These are phyloP conservation scores for Meliscaeva auricollis DNA, from an alignment of 2,888 invertebrate species.

Conservation along the genomic window DNA sequence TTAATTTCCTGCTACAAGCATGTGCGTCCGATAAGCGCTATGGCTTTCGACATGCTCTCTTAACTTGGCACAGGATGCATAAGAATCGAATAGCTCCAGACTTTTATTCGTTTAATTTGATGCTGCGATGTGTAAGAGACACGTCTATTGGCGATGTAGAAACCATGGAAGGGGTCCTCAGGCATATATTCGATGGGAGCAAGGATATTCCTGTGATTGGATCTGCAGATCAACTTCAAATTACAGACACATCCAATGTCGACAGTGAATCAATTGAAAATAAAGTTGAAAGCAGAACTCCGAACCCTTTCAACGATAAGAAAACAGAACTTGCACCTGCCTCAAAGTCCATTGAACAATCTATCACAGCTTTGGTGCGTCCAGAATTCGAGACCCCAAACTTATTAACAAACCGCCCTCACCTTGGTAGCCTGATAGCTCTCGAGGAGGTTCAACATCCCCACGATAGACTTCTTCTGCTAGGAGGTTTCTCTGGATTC, in stretches of 20 bases:
- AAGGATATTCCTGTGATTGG: background rate
- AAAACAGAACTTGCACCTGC: background rate
- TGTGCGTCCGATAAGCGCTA: slow-evolving; percentile 91
- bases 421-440: slow-evolving; percentile 87
- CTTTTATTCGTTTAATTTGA: slow-evolving; percentile 91
- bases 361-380: slow-evolving; percentile 26
- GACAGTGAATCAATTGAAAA: background rate
- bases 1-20: slow-evolving; percentile 92
- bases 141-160: slow-evolving; percentile 90
- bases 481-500: slow-evolving; percentile 91
- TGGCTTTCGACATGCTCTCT: slow-evolving; percentile 92
- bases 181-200: slow-evolving; percentile 79
- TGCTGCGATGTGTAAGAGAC: slow-evolving; percentile 92
- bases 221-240: slow-evolving; percentile 31
- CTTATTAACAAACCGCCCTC: slow-evolving; percentile 86
- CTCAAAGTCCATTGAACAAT: slow-evolving; percentile 1
- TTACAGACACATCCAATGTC: slow-evolving; percentile 14
- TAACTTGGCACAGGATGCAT: slow-evolving; percentile 94
- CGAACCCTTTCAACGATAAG: background rate
- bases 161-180: slow-evolving; percentile 86
- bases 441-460: slow-evolving; percentile 86
- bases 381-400: slow-evolving; percentile 86
- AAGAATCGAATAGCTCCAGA: slow-evolving; percentile 88
- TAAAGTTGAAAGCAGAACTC: background rate
- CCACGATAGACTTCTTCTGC: slow-evolving; percentile 89